phyloP scores from a whole-genome alignment of 2,888 invertebrate species.

The Tipula helvola region DNA sequence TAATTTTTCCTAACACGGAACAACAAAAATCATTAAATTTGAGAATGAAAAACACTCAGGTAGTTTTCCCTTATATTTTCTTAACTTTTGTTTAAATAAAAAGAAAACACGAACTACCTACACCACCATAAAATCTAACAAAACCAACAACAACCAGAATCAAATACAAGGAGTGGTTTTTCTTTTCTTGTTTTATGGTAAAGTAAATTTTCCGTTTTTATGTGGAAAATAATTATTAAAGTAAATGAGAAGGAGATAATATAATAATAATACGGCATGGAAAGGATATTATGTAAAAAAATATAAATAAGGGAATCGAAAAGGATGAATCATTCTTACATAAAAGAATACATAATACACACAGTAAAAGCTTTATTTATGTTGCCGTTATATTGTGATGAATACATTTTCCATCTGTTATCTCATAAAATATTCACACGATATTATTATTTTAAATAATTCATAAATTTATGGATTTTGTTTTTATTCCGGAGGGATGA shows the following conservation, averaged over 20 bases:
- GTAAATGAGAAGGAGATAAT: not conserved
- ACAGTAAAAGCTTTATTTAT: not conserved
- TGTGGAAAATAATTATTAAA: not conserved
- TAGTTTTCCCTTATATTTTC: not conserved
- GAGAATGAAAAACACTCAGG: not conserved
- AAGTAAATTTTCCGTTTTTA: not conserved
- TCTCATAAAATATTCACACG: slow-evolving; percentile 21
- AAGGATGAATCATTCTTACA: not conserved
- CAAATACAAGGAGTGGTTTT: not conserved
- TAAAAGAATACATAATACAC: not conserved
- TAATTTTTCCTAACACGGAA: not conserved
- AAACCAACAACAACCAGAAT: not conserved
- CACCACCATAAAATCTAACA: not conserved
- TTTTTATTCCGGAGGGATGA: not conserved
- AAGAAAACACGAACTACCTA: not conserved
- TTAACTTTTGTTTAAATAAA: not conserved
- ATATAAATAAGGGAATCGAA: not conserved
- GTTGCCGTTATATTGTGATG: not conserved
- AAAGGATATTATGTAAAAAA: not conserved
- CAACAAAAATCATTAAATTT: not conserved
- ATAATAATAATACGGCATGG: not conserved
- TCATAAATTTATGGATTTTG: slow-evolving; percentile 11
- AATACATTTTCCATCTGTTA: slow-evolving; percentile 16
- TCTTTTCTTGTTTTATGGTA: not conserved
- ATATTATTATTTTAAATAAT: slow-evolving; percentile 16